A percentile compares a stretch with the other conserved stretches of the same genome.
phyloP scores from a whole-genome alignment of 1,140 invertebrate species.

The Bombus superbus region DNA sequence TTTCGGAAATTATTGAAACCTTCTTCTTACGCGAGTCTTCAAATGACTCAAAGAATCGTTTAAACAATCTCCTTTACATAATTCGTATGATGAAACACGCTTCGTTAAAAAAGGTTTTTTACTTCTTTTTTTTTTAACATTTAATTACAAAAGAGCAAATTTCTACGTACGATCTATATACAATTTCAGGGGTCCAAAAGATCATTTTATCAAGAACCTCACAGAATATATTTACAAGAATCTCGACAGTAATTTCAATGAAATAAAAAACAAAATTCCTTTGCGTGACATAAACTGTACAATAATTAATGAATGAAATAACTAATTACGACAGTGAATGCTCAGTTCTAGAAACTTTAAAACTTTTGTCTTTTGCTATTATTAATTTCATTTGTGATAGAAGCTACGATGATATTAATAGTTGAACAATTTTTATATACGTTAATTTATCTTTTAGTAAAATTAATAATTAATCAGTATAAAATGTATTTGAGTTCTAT shows the following conservation, averaged over 20 bases:
- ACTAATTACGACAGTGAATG: conserved; percentile 15
- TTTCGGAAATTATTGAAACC: conserved; percentile 11
- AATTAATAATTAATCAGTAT: conserved; percentile 18
- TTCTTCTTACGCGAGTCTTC: background rate
- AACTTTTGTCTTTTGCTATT: conserved; percentile 1
- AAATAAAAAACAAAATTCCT: conserved; percentile 21
- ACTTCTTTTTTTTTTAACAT: conserved; percentile 20
- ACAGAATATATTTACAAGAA: conserved; percentile 50
- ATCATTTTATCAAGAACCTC: conserved; percentile 32
- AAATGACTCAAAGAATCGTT: conserved; percentile 12
- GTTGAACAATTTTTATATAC: background rate
- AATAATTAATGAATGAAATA: conserved; percentile 8
- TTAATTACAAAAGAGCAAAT: conserved; percentile 52
- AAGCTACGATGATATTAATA: too few relatives aligned
- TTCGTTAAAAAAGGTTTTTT: conserved; percentile 36
- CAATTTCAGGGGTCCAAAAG: conserved; percentile 40
- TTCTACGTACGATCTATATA: conserved; percentile 37
- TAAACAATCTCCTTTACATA: conserved; percentile 30
- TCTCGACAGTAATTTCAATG: conserved; percentile 30
- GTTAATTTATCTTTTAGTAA: background rate
- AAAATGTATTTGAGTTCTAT: background rate
- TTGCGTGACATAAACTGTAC: conserved; percentile 19
- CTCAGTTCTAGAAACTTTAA: background rate
- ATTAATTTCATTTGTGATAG: conserved; percentile 17
- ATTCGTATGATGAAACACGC: background rate